Conservation (phyloP, 1,140 invertebrate species). For the Diabrotica undecimpunctata region DNA sequence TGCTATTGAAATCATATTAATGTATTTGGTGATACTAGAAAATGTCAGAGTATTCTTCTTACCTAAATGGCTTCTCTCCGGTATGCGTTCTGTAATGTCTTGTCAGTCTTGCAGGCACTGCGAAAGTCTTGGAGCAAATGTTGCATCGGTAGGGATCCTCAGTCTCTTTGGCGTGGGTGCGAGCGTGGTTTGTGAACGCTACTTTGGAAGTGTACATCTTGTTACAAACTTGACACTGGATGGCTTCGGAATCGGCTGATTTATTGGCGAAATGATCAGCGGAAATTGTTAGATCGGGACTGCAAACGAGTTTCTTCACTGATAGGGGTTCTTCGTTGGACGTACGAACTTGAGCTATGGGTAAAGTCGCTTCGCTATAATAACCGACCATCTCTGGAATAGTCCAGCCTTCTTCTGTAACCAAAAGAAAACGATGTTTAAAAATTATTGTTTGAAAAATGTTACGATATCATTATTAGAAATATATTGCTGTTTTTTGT, state of each 20-base stretch:
- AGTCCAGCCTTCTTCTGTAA: slow-evolving; percentile 45
- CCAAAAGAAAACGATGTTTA: neutral
- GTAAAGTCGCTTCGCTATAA: slow-evolving; percentile 42
- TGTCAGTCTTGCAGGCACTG: slow-evolving; percentile 83
- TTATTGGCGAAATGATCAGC: slow-evolving; percentile 13
- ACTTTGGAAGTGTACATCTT: slow-evolving; percentile 59
- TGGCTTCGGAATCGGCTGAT: slow-evolving; percentile 18
- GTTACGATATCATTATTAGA: neutral
- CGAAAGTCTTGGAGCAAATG: slow-evolving; percentile 88
- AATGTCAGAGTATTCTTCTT: neutral
- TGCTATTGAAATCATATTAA: no score
- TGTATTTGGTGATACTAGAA: no score
- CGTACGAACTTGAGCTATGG: slow-evolving; percentile 40
- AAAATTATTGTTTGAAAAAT: slow-evolving; percentile 2
- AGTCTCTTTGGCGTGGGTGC: slow-evolving; percentile 57
- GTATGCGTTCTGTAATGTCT: slow-evolving; percentile 89
- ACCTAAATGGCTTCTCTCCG: slow-evolving; percentile 55
- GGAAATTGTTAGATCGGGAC: slow-evolving; percentile 43
- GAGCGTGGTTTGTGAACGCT: slow-evolving; percentile 57
- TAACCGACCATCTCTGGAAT: slow-evolving; percentile 49
- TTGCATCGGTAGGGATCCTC: slow-evolving; percentile 83
- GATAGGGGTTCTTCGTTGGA: slow-evolving; percentile 33
- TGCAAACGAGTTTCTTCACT: slow-evolving; percentile 45
- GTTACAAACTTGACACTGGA: slow-evolving; percentile 56
- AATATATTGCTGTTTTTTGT: slow-evolving; percentile 2